A percentile compares a stretch with the other conserved stretches of the same genome.
Conservation (phyloP, 2,888 invertebrate species). For the Electrophaes corylata region DNA sequence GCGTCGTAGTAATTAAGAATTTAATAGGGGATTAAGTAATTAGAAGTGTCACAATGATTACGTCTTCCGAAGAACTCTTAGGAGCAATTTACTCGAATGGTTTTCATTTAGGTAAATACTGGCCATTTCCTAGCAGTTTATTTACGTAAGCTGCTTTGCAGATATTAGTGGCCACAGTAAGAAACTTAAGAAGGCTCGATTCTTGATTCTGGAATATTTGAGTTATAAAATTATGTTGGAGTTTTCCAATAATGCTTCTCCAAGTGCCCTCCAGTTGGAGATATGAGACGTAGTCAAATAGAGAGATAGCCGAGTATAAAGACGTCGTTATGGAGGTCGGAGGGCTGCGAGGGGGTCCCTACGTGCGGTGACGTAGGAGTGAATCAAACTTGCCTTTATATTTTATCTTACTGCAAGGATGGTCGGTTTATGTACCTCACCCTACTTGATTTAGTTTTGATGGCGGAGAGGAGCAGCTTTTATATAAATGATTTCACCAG, state of each 20-base stretch:
- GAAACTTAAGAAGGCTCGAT: conserved; percentile 26
- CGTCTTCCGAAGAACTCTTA: conserved; percentile 46
- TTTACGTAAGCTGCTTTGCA: conserved; percentile 14
- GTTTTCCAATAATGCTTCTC: conserved; percentile 72
- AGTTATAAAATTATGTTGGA: conserved; percentile 56
- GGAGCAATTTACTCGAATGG: conserved; percentile 45
- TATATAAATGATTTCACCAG: conserved; percentile 76
- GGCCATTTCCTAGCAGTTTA: conserved; percentile 25
- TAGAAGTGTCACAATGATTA: conserved; percentile 55
- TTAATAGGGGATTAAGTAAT: conserved; percentile 61
- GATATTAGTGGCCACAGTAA: conserved; percentile 14
- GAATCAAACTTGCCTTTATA: conserved; percentile 81
- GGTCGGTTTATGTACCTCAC: conserved; percentile 79
- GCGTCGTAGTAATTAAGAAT: conserved; percentile 57
- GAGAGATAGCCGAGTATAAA: conserved; percentile 72
- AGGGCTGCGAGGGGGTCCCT: conserved; percentile 46
- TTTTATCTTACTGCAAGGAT: conserved; percentile 81
- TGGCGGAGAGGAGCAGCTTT: conserved; percentile 79
- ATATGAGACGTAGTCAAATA: conserved; percentile 79
- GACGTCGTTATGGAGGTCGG: conserved; percentile 71
- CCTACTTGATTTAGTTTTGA: conserved; percentile 83
- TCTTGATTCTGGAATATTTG: conserved; percentile 36
- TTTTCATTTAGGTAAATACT: conserved; percentile 43
- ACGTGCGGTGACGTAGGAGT: conserved; percentile 75
- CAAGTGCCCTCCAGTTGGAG: conserved; percentile 68